Conservation (phyloP, 53 echinoderm and acorn worm species). For the Pentamera pediparva region DNA sequence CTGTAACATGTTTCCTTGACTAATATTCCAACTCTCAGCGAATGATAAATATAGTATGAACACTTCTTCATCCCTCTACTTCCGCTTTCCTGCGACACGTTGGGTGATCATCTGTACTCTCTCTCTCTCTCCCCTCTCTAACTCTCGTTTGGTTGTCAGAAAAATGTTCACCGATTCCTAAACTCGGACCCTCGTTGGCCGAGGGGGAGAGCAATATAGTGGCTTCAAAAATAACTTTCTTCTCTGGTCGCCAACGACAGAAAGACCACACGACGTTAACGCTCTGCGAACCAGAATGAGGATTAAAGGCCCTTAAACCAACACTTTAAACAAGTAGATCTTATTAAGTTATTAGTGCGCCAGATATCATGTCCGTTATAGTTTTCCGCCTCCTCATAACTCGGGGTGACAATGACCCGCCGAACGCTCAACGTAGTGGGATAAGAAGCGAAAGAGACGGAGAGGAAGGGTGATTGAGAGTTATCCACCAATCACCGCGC, state of each 20-base stretch:
- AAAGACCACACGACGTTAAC: too few relatives aligned
- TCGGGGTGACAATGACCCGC: constrained; percentile 29
- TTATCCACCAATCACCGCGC: not conserved
- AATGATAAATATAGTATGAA: too few relatives aligned
- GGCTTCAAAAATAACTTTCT: not conserved
- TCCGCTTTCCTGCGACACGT: too few relatives aligned
- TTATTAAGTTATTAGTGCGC: constrained; percentile 30
- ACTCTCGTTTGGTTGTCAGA: not conserved
- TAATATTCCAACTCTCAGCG: too few relatives aligned
- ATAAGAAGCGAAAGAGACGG: not conserved
- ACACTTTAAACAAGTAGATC: constrained; percentile 16
- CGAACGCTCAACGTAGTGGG: too few relatives aligned
- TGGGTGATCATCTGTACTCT: too few relatives aligned
- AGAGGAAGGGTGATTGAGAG: not conserved
- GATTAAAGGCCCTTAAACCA: constrained; percentile 9
- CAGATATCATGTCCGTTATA: constrained; percentile 10
- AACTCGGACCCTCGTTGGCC: too few relatives aligned
- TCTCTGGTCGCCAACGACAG: too few relatives aligned
- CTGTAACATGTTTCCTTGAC: too few relatives aligned
- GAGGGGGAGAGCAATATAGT: too few relatives aligned
- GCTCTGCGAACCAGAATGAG: not conserved
- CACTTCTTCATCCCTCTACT: too few relatives aligned
- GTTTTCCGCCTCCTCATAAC: not conserved
- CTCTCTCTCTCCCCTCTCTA: not conserved
- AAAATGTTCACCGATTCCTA: too few relatives aligned